A percentile compares a stretch with the other conserved stretches of the same genome.
Evolutionary conservation across 2,888 invertebrate species (phyloP).

Genomic region (Epinotia nisella): DNA sequence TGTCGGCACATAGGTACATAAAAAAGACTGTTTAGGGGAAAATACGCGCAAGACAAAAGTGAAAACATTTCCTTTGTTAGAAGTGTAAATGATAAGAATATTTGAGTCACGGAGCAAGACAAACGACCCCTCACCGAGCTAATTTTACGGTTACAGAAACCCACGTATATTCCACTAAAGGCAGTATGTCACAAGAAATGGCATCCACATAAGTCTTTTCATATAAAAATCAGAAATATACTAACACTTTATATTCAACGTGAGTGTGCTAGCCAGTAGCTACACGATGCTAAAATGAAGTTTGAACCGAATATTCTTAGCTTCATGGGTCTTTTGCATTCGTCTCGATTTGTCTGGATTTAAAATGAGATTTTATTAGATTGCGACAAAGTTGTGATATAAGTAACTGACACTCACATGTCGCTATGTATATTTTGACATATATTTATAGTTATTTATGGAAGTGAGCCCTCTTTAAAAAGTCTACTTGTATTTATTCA

Average conservation of each 20-base stretch:
- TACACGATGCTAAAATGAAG: not conserved
- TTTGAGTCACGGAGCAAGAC: constrained; percentile 12
- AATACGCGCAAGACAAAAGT: constrained; percentile 2
- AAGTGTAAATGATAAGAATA: constrained; percentile 21
- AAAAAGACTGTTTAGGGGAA: not conserved
- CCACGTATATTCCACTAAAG: not conserved
- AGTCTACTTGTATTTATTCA: no score
- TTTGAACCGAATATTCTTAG: not conserved
- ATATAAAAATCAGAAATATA: not conserved
- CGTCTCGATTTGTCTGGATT: not conserved
- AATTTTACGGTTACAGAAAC: constrained; percentile 12
- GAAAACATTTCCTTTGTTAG: constrained; percentile 1
- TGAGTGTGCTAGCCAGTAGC: no score
- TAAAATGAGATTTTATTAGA: not conserved
- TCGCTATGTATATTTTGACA: no score
- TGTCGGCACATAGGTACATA: not conserved
- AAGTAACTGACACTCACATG: no score
- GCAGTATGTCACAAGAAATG: not conserved
- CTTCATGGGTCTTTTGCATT: not conserved
- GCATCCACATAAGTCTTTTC: not conserved
- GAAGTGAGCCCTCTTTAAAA: no score
- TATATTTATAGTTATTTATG: no score
- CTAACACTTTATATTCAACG: constrained; percentile 2
- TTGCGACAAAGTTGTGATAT: no score
- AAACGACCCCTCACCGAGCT: constrained; percentile 12